Conservation (phyloP, 2,797 vertebrate species). For the Scyliorhinus canicula region DNA sequence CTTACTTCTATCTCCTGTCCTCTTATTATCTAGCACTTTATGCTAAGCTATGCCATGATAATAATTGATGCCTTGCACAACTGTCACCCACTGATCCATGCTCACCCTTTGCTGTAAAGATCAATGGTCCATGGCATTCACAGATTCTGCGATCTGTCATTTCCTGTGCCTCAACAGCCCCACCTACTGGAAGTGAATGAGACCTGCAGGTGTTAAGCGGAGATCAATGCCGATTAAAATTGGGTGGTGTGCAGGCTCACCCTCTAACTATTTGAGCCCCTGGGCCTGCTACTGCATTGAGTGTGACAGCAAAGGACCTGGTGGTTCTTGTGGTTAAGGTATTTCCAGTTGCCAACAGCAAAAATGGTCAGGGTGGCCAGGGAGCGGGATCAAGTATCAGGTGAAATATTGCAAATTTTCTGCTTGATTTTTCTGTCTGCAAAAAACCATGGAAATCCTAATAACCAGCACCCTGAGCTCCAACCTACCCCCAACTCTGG, state of each 20-base stretch:
- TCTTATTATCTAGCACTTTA: not conserved
- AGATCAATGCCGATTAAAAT: too few relatives aligned
- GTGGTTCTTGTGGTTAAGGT: not conserved
- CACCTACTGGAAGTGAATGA: not conserved
- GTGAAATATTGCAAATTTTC: not conserved
- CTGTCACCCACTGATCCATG: not conserved
- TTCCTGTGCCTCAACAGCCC: not conserved
- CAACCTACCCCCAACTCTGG: too few relatives aligned
- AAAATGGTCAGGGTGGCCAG: not conserved
- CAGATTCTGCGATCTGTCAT: not conserved
- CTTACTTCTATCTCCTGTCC: not conserved
- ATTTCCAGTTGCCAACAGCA: not conserved
- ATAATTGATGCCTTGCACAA: slow-evolving; percentile 9
- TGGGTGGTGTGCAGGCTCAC: not conserved
- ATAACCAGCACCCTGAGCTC: not conserved
- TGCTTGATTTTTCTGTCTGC: not conserved
- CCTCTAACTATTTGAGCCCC: not conserved
- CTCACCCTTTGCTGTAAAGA: not conserved
- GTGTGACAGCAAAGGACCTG: not conserved
- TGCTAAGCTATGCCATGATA: not conserved
- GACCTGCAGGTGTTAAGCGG: not conserved
- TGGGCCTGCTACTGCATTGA: not conserved
- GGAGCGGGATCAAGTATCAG: not conserved
- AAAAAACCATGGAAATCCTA: not conserved
- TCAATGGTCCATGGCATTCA: not conserved